Percentiles rank a stretch among this genome's conserved stretches.
Conservation (phyloP, 2,113 vertebrate genomes). For the Hydrolagus affinis region DNA sequence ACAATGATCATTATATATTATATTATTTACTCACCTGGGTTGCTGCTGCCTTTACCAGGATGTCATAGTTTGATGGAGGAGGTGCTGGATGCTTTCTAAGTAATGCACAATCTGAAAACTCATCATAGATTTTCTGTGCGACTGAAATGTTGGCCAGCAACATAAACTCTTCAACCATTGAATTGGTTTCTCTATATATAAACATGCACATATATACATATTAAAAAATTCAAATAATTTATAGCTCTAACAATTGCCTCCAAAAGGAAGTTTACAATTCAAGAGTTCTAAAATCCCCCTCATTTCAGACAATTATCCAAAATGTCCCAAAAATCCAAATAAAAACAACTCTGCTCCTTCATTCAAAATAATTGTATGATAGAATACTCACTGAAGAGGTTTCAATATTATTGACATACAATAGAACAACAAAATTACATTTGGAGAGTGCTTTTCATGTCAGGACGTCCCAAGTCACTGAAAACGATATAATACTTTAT, state of each 20-base stretch:
- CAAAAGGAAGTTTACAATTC: not conserved
- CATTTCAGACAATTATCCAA: not conserved
- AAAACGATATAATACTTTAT: too few relatives aligned
- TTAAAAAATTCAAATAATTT: too few relatives aligned
- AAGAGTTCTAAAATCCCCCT: not conserved
- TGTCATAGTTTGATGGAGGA: slow-evolving; percentile 89
- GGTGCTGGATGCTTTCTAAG: slow-evolving; percentile 91
- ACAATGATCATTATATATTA: too few relatives aligned
- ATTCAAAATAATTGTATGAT: too few relatives aligned
- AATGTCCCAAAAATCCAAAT: not conserved
- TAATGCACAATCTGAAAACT: slow-evolving; percentile 87
- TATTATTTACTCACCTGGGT: slow-evolving; percentile 62
- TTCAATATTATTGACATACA: too few relatives aligned
- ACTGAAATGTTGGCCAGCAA: slow-evolving; percentile 94
- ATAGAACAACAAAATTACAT: too few relatives aligned
- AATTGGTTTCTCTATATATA: slow-evolving; percentile 84
- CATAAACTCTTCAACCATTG: slow-evolving; percentile 99
- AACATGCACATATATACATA: not conserved
- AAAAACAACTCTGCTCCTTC: not conserved
- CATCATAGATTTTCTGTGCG: slow-evolving; percentile 89
- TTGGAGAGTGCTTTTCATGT: too few relatives aligned
- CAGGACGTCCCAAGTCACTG: too few relatives aligned
- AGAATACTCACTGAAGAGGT: too few relatives aligned
- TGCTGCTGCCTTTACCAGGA: slow-evolving; percentile 81
- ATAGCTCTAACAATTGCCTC: not conserved